Evolutionary conservation across 2,888 invertebrate species (phyloP), one percentile per base, ranked within the genome.

Genomic region (Villa cingulata): DNA sequence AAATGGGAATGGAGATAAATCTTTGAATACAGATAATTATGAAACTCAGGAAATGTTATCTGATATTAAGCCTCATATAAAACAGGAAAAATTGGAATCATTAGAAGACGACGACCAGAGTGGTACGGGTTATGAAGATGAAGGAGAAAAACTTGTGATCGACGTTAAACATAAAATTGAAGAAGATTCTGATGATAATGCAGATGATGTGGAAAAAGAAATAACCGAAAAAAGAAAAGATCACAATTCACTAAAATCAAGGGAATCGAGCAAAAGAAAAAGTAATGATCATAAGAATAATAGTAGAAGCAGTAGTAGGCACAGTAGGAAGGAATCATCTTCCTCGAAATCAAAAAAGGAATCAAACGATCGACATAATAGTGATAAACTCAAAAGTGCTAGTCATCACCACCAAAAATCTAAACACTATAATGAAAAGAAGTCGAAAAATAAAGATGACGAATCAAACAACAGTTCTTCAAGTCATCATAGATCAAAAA

Each of bases 221-320:
- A 7, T 23, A 23, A 7, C 4, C 23, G 23, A 23, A 6, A 23
- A 23, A 23, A 23, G 7, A 6, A 6, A 23, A 6, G n/a, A n/a
- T n/a, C n/a, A n/a, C n/a, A n/a, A n/a, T n/a, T n/a, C n/a, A n/a
- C n/a, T n/a, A n/a, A n/a, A n/a, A n/a, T n/a, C n/a, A n/a, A n/a
- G n/a, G n/a, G n/a, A n/a, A n/a, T 45, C 38, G n/a, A 43, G 43
- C 17, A 43, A 38, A 14, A 43, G 27, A 16, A 46, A 23, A 37
- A 43, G n/a, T 27, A 23, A 12, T 48, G 46, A 37, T 41, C 16
- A 18, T 16, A 14, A 10, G 14, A 15, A 36, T 37, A 12, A 32
- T 29, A 29, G 32, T 34, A 19, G 43, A 20, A 34, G 17, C 27
- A 40, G 19, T 29, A 40, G 29, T 29, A 39, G 40, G 32, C 12